A percentile compares a stretch with the other conserved stretches of the same genome.
These are phyloP conservation scores for Erethizon dorsatum DNA, from an alignment of 2,797 vertebrate genomes.

Conservation along the genomic window DNA sequence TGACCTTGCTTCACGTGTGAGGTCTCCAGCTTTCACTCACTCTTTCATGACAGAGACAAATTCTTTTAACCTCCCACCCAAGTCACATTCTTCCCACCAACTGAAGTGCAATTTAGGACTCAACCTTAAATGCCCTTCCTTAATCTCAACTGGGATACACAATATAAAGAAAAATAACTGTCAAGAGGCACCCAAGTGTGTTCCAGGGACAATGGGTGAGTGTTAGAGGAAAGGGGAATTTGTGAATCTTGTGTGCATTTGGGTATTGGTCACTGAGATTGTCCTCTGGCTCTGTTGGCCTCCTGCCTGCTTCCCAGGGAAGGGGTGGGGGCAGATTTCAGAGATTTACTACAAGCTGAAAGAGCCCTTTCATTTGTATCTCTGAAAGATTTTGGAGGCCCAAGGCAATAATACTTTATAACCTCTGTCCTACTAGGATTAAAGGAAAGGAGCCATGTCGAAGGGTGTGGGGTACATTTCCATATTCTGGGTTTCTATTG, in stretches of 20 bases:
- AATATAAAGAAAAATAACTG: constrained; percentile 36
- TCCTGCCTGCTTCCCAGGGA: constrained; percentile 69
- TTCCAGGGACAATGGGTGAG: constrained; percentile 74
- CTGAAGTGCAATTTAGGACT: background rate
- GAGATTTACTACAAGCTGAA: constrained; percentile 75
- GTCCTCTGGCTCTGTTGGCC: constrained; percentile 70
- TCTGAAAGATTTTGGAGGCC: constrained; percentile 70
- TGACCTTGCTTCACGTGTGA: background rate
- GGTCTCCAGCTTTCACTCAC: background rate
- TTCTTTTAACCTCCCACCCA: constrained; percentile 3
- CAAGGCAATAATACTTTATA: constrained; percentile 78
- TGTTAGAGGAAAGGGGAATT: constrained; percentile 71
- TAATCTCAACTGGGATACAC: constrained; percentile 48
- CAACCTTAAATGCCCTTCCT: constrained; percentile 36
- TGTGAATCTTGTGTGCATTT: constrained; percentile 58
- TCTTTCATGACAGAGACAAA: background rate
- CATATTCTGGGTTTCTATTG: constrained; percentile 69
- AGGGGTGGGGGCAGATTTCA: constrained; percentile 17
- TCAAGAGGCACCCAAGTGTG: constrained; percentile 53
- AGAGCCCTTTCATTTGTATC: constrained; percentile 77
- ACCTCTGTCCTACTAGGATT: constrained; percentile 72
- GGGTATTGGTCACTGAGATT: constrained; percentile 74
- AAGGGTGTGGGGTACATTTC: constrained; percentile 49
- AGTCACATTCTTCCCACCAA: constrained; percentile 51
- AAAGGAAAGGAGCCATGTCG: constrained; percentile 56